phyloP scores from a whole-genome alignment of 2,888 invertebrate genomes.

The Torymus tubicola region DNA sequence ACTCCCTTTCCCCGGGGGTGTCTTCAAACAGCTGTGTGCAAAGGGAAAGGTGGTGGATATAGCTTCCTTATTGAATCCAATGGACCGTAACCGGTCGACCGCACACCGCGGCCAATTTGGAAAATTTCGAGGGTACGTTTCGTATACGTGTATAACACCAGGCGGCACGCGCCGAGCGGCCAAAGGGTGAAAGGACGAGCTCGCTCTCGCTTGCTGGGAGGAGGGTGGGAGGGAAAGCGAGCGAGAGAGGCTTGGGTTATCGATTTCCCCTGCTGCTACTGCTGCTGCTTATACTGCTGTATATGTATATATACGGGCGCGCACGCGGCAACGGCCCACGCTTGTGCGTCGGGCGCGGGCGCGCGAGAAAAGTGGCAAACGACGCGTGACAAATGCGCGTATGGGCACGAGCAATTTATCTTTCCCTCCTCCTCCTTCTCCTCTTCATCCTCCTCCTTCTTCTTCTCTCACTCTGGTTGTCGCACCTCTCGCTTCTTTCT shows the following conservation, averaged over 20 bases:
- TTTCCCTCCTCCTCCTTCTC: conserved; percentile 6
- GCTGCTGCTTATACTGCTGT: too few relatives aligned
- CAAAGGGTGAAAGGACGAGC: too few relatives aligned
- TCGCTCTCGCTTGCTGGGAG: background rate
- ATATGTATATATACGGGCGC: too few relatives aligned
- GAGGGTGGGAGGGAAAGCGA: background rate
- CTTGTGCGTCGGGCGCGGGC: conserved; percentile 11
- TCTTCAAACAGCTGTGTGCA: too few relatives aligned
- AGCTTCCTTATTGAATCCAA: conserved; percentile 8
- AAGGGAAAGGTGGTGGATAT: too few relatives aligned
- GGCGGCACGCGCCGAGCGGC: too few relatives aligned
- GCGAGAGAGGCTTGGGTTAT: conserved; percentile 35
- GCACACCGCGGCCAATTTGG: background rate
- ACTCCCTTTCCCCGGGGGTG: too few relatives aligned
- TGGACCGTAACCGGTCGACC: background rate
- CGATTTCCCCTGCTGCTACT: conserved; percentile 30
- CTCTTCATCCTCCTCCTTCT: background rate
- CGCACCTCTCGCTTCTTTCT: conserved; percentile 3
- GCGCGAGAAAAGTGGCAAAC: conserved; percentile 34
- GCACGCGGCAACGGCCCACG: background rate
- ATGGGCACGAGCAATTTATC: conserved; percentile 42
- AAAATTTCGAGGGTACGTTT: conserved; percentile 11
- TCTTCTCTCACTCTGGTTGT: background rate
- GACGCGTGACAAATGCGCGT: conserved; percentile 51
- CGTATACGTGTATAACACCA: too few relatives aligned